Evolutionary conservation across 2,113 vertebrate species (phyloP), one percentile per base, ranked within the genome.

Genomic region (Heterotis niloticus): DNA sequence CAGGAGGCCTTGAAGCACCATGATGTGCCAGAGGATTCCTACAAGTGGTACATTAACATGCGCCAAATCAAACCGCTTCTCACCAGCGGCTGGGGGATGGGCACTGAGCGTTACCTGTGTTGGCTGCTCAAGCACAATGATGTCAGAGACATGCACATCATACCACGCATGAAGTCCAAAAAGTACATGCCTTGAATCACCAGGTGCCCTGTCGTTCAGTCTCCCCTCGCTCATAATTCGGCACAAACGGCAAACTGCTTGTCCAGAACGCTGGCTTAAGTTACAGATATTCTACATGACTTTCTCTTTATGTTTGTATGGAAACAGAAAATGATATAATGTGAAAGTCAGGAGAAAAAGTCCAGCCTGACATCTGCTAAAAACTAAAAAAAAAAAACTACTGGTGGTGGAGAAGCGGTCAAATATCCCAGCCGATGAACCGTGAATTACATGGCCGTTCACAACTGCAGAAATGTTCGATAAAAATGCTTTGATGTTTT

Each of bases 21-120:
- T 73, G 80, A 80, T 14, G 91, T 93, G 18, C 85, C 89, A 26
- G 89, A 91, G 70, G 83, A 93, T 52, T 85, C 90, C 10, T 93
- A 93, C 85, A 89, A 87, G 80, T 93, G 92, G 92, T 93, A 93
- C 87, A 87, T 90, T 34, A 79, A 86, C 83, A 93, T 93, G 86
- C 86, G 92, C 20, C 82, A 90, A 73, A 83, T 88, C 65, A 85
- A 88, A 60, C 88, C 91, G 12, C 89, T 93, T 7, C 84, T 82
- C 52, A 92, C 91, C 54, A 93, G 92, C 73, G 92, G 92, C n/a
- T 93, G 92, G 92, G 92, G 92, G 9, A 93, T 93, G 91, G 92
- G 92, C 9, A 91, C 91, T 0, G 92, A 93, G 80, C 89, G 92
- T 68, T 93, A 91, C 69, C 52, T 93, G 79, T 93, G 92, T 77